Base-by-base conservation (phyloP, 2,797 vertebrate genomes). In the Tapirus indicus region DNA sequence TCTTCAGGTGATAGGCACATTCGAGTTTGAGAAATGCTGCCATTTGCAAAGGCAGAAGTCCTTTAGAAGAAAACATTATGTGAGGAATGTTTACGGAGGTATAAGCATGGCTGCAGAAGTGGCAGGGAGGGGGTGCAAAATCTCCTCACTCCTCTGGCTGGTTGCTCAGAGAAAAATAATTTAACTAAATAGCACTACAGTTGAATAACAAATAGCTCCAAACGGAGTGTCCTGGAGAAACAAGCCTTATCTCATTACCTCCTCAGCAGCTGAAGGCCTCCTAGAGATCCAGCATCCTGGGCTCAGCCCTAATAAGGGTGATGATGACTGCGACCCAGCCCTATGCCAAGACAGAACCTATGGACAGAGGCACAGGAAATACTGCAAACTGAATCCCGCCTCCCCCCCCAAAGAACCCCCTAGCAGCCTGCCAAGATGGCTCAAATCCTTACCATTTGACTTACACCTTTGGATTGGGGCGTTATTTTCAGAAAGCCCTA, bases 391-490 rank as follows among this genome's bases (percentile, higher is more conserved):
- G 71, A 84, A 72, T 58, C 49, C 84, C 54, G 2, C 1, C 27
- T 27, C 85, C 25, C 35, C 25, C 35, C 29, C 77, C 17, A 27
- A 75, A 64, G 85, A 52, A 41, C 21, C 66, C 29, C 52, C 32
- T 18, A 54, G 25, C 23, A 58, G 62, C 60, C 74, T 71, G 38
- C 79, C 87, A 29, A 88, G 38, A 16, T 56, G 41, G 68, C 77
- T 90, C 47, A 94, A 68, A 20, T 69, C 80, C 71, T 77, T 62
- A 18, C 12, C 75, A 62, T 88, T 89, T 90, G 93, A 69, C 12
- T 75, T 86, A 66, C 16, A 44, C 41, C n/a, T 90, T 90, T 66
- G 18, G 32, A 35, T 17, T 21, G 10, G 80, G 25, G 52, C 6
- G 32, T 56, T 58, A 52, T 58, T 93, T 91, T 83, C 72, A 80